Base-by-base conservation (phyloP, 1,140 invertebrate species). In the Sminthurinus signatus region DNA sequence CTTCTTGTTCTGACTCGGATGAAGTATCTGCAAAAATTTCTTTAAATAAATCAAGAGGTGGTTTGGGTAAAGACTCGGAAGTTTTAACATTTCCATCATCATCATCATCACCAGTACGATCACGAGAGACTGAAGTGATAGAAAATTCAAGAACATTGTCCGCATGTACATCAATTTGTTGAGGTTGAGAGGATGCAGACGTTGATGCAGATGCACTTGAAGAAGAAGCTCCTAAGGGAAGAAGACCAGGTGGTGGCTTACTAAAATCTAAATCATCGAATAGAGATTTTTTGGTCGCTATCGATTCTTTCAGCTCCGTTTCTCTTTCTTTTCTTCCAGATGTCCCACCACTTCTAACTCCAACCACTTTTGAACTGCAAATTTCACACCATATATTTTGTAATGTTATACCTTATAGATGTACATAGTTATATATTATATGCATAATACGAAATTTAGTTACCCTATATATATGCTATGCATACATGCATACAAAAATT, bases 11-110 rank as follows among this genome's bases (percentile, higher is more conserved):
- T 15, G 65, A 66, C 21, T 72, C 70, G 1, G 70, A 72, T 5
- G 69, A 70, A 25, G 59, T 62, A 39, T 72, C 64, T 3, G 64
- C 67, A 52, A 72, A 72, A 56, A 72, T 72, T 62, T 72, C 67
- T 58, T 69, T 72, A 42, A 72, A 72, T 15, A 72, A 48, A 56
- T 72, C 70, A 29, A 67, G 42, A 0, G 67, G 59, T 10, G 70
- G 61, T 62, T 65, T 69, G 2, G 39, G n/a, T n/a, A n/a, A n/a
- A n/a, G n/a, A n/a, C n/a, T n/a, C n/a, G n/a, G n/a, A n/a, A n/a
- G n/a, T n/a, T n/a, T n/a, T n/a, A n/a, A n/a, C n/a, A n/a, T n/a
- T n/a, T n/a, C n/a, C n/a, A n/a, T n/a, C n/a, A n/a, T n/a, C n/a
- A n/a, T n/a, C n/a, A n/a, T n/a, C n/a, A n/a, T n/a, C n/a, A n/a